Percentiles rank a stretch among this genome's conserved stretches.
phyloP scores from a whole-genome alignment of 2,113 vertebrate species.

The Philantomba maxwellii region DNA sequence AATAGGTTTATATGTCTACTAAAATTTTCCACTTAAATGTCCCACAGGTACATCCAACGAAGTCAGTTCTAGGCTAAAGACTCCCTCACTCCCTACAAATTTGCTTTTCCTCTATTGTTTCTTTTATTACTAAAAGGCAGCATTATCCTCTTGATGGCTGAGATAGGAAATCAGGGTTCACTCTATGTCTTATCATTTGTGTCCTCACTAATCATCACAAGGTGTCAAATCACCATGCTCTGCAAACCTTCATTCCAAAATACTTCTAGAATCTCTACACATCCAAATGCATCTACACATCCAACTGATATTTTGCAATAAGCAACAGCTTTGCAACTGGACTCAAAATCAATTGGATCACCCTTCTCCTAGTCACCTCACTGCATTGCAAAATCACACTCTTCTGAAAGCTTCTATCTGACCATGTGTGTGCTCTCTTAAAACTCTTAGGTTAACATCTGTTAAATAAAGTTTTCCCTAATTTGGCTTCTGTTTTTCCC shows the following conservation, averaged over 20 bases:
- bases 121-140: not conserved
- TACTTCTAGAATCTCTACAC: not conserved
- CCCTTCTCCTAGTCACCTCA: rapidly evolving
- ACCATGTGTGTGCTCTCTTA: not conserved
- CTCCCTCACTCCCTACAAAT: rapidly evolving
- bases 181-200: not conserved
- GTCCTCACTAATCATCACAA: not conserved
- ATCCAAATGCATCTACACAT: not conserved
- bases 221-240: not conserved
- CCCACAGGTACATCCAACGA: not conserved
- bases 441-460: not conserved
- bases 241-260: not conserved
- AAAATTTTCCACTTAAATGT: not conserved
- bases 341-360: not conserved
- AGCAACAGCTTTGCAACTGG: not conserved
- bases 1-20: not conserved
- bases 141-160: not conserved
- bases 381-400: rapidly evolving
- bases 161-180: not conserved
- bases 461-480: not conserved
- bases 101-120: not conserved
- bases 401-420: not conserved
- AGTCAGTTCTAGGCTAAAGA: not conserved
- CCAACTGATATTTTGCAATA: not conserved
- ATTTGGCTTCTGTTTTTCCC: not conserved